Evolutionary conservation across 1,140 invertebrate genomes (phyloP), one percentile per base, ranked within the genome.

Genomic region (Dendroctonus ponderosae): DNA sequence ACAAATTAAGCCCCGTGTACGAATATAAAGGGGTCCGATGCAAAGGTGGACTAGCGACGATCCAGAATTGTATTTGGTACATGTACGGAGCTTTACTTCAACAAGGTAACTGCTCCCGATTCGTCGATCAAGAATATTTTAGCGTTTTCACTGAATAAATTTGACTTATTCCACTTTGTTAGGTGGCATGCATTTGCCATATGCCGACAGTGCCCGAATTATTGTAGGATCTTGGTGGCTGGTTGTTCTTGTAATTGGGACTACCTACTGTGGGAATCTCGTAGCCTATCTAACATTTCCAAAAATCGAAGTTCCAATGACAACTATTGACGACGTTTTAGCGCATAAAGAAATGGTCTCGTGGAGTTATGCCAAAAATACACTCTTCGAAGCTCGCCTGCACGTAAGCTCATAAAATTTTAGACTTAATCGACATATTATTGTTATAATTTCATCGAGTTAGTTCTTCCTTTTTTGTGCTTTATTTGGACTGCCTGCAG

Each of bases 251-350:
- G 89, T 97, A 0, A 82, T 96, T 0, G 89, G 95, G 0, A 95
- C 94, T 3, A 95, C 93, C 0, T 98, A 97, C 79, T 93, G 91
- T 44, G 94, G 94, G 6, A 96, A 93, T 79, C 83, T 97, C 37
- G 93, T 97, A 0, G 94, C 94, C 5, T 95, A 95, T 75, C 82
- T 98, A 7, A 97, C 95, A 0, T 96, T 97, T 76, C 93, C 94
- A 0, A 89, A 90, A 77, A 89, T 92, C 74, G 89, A 93, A 74
- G 83, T 84, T 6, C 84, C 91, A 0, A 86, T 96, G 0, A 86
- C 89, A 5, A 89, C 85, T 0, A 76, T 95, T 0, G 81, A 86
- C 6, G 89, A 94, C 72, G 75, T 96, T 0, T 69, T 92, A 12
- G 79, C 80, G 0, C 83, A 86, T 53, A 82, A 81, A 48, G 79